Base-by-base conservation (phyloP, 2,888 invertebrate genomes). In the Gryllus longicercus region DNA sequence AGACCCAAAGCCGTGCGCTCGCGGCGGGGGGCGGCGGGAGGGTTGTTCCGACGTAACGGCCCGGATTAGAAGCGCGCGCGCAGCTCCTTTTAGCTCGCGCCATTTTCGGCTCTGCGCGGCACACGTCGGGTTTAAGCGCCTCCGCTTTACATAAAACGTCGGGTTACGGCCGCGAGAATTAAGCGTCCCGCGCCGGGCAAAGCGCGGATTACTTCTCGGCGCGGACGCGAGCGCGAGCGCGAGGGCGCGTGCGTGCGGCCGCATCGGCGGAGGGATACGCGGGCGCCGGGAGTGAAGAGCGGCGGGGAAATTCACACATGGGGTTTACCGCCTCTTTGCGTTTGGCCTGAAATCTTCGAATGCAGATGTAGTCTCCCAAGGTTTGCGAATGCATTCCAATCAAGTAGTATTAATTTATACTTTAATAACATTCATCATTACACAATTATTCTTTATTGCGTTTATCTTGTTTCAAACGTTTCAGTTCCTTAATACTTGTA, bases 131-230 rank as follows among this genome's bases (percentile, higher is more conserved):
- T 63, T 63, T 63, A 63, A 63, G 12, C 63, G 63, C 63, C 63
- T n/a, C n/a, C 63, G n/a, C 63, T 63, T 63, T 63, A 63, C 63
- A 63, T 63, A 63, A 63, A 63, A 63, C 63, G 63, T 18, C 63
- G n/a, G 63, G 63, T 63, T 63, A 63, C 63, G 5, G 63, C 63
- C 63, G 14, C 63, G 63, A 63, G 63, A 63, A 63, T 63, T 63
- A 63, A 63, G 63, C n/a, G 63, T 63, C 16, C 14, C 63, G n/a
- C 16, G 63, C 14, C 14, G 63, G 16, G 63, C 14, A 5, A 16
- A 11, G 38, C 38, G 8, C 25, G 63, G 63, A 63, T 63, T 63
- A 63, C 63, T 63, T 18, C 63, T 63, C 63, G 63, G 16, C 63
- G 63, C 63, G 63, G 63, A 63, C n/a, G 14, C 16, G 14, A 63